A percentile compares a stretch with the other conserved stretches of the same genome.
Evolutionary conservation across 2,113 vertebrate species (phyloP).

Genomic region (Pseudois nayaur): DNA sequence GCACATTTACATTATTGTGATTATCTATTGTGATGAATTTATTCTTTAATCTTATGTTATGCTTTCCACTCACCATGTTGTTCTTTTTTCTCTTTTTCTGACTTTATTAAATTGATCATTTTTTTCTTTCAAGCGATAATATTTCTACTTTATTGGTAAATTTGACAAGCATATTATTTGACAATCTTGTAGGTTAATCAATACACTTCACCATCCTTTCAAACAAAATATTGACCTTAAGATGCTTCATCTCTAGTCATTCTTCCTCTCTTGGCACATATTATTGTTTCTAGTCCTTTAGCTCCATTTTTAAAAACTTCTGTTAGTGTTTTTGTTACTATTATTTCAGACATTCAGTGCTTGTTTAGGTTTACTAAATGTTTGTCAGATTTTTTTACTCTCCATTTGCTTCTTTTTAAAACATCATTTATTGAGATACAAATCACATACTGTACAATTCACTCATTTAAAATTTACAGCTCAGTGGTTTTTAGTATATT

Average conservation of each 20-base stretch:
- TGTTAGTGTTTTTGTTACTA: neutral
- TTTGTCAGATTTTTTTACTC: neutral
- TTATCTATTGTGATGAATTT: neutral
- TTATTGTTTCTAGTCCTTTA: neutral
- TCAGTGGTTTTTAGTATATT: neutral
- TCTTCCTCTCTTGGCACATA: neutral
- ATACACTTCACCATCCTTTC: neutral
- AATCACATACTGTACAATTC: neutral
- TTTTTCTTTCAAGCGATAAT: neutral
- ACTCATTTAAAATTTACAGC: neutral
- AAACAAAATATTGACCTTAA: neutral
- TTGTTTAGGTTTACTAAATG: neutral
- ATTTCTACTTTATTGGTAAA: constrained; percentile 20
- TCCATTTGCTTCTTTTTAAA: neutral
- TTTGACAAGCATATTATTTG: neutral
- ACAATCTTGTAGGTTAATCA: neutral
- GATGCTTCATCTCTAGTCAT: neutral
- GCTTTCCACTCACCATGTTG: neutral
- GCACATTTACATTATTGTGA: neutral
- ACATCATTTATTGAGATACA: neutral
- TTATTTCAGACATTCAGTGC: neutral
- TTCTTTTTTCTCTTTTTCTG: neutral
- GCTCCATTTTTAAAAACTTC: neutral
- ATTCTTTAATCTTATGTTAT: constrained; percentile 28
- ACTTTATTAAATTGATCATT: neutral